These are phyloP conservation scores for Neelides sp. DNA, from an alignment of 1,140 invertebrate genomes.

Conservation along the genomic window DNA sequence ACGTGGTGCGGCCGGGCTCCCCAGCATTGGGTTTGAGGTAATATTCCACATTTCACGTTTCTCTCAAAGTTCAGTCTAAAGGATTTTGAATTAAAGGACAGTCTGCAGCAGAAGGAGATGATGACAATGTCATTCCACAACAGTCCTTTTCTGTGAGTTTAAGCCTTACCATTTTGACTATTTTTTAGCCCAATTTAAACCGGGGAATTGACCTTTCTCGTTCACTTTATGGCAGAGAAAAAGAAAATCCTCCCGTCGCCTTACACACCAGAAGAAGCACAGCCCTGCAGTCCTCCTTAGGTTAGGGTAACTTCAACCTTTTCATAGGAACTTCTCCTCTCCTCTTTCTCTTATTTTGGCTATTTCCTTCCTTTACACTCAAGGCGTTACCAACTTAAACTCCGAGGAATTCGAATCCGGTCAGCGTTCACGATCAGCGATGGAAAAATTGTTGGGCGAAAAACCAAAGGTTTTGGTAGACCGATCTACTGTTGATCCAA, in stretches of 20 bases:
- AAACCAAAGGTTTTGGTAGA: constrained; percentile 30
- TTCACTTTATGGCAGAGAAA: constrained; percentile 47
- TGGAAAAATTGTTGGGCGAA: constrained; percentile 18
- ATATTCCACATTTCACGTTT: no score
- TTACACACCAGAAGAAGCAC: constrained; percentile 67
- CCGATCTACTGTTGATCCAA: constrained; percentile 31
- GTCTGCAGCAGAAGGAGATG: background rate
- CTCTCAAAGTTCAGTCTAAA: no score
- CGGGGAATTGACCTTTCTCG: constrained; percentile 3
- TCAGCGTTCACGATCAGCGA: constrained; percentile 22
- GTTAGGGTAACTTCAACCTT: background rate
- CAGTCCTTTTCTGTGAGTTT: constrained; percentile 1
- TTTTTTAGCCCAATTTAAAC: constrained; percentile 12
- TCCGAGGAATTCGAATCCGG: constrained; percentile 26
- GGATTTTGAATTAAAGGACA: background rate
- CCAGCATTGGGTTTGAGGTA: no score
- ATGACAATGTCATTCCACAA: constrained; percentile 5
- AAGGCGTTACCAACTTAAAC: constrained; percentile 28
- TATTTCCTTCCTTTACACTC: constrained; percentile 7
- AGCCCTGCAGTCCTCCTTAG: constrained; percentile 40
- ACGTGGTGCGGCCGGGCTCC: no score
- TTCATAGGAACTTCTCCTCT: background rate
- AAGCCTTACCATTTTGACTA: constrained; percentile 11
- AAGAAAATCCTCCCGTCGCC: constrained; percentile 49
- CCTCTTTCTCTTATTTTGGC: background rate